Evolutionary conservation across 2,888 invertebrate genomes (phyloP).

Genomic region (Syrista parreyssii): DNA sequence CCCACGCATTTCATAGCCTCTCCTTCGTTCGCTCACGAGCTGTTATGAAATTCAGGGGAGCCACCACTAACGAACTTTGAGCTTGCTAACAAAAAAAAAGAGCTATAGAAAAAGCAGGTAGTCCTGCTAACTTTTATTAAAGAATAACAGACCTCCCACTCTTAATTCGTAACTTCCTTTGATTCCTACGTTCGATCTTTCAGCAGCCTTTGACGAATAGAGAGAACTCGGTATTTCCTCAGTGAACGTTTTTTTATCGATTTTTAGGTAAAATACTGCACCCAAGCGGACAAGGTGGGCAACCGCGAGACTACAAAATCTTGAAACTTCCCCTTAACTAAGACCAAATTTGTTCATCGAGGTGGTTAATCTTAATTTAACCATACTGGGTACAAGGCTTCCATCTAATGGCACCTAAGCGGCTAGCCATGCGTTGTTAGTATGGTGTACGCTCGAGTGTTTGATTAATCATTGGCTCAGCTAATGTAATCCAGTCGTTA

Average conservation of each 20-base stretch:
- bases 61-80: conserved; percentile 36
- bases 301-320: not conserved
- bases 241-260: not conserved
- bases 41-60: conserved; percentile 38
- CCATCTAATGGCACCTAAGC: conserved; percentile 46
- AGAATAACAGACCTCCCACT: not conserved
- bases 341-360: not conserved
- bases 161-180: not conserved
- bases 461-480: conserved; percentile 56
- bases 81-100: not conserved
- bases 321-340: not conserved
- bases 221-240: not conserved
- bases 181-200: not conserved
- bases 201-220: not conserved
- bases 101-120: not conserved
- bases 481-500: conserved; percentile 49
- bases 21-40: conserved; percentile 34
- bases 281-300: not conserved
- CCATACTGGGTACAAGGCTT: conserved; percentile 38
- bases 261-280: not conserved
- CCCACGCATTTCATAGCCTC: not conserved
- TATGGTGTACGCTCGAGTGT: conserved; percentile 39
- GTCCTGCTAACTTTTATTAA: not conserved
- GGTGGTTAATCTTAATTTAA: conserved; percentile 42
- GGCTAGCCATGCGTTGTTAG: conserved; percentile 48